phyloP scores from a whole-genome alignment of 2,113 vertebrate genomes.

The Agapornis roseicollis region DNA sequence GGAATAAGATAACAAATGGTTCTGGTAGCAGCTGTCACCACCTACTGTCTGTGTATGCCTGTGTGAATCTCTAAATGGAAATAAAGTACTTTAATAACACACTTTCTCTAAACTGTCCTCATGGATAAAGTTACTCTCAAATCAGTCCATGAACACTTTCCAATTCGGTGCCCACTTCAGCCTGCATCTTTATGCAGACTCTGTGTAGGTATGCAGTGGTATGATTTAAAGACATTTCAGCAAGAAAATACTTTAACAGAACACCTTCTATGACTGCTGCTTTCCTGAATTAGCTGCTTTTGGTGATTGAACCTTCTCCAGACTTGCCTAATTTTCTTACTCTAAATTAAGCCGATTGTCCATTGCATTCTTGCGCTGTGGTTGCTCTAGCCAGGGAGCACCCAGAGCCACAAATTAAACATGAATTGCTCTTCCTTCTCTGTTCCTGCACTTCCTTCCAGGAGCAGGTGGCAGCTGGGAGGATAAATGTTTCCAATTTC shows the following conservation, averaged over 20 bases:
- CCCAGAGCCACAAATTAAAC: neutral
- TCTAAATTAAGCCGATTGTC: neutral
- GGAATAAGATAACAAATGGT: slow-evolving; percentile 70
- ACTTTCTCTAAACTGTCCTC: slow-evolving; percentile 56
- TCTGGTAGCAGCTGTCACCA: slow-evolving; percentile 62
- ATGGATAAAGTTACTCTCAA: slow-evolving; percentile 55
- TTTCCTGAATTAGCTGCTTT: neutral
- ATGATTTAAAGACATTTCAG: slow-evolving; percentile 35
- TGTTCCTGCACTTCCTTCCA: neutral
- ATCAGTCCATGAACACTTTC: slow-evolving; percentile 53
- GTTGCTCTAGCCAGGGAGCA: neutral
- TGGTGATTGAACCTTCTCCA: neutral
- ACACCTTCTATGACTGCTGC: neutral
- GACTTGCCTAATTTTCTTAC: neutral
- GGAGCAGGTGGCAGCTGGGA: neutral
- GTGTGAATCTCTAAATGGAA: slow-evolving; percentile 68
- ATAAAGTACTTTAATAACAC: slow-evolving; percentile 72
- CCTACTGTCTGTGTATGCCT: slow-evolving; percentile 67
- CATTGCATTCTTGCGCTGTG: neutral
- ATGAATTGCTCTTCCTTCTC: neutral
- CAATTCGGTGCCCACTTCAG: slow-evolving; percentile 26
- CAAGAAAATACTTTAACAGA: neutral
- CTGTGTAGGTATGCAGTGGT: neutral
- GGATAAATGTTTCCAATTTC: slow-evolving; percentile 10
- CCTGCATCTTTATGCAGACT: neutral